phyloP scores from a whole-genome alignment of 1,140 invertebrate genomes.

The Odontomachus brunneus region DNA sequence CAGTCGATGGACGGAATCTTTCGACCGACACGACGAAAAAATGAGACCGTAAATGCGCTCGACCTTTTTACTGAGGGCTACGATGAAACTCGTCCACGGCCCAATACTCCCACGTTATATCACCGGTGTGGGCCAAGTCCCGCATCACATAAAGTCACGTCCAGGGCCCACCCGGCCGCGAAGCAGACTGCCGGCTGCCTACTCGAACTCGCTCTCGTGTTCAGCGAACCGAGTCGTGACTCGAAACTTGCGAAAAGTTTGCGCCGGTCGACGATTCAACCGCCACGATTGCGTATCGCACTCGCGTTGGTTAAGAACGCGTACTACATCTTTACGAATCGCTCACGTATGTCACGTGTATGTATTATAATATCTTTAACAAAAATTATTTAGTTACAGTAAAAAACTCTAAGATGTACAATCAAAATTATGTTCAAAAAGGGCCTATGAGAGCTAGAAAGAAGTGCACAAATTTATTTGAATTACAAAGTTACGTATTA shows the following conservation, averaged over 20 bases:
- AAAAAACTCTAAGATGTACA: too few species aligned
- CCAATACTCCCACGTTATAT: constrained; percentile 73
- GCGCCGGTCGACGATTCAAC: constrained; percentile 56
- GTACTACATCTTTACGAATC: too few species aligned
- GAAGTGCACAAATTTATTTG: too few species aligned
- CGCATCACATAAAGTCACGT: constrained; percentile 78
- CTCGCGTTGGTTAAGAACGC: too few species aligned
- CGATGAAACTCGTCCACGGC: constrained; percentile 72
- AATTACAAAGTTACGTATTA: too few species aligned
- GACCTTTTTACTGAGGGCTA: constrained; percentile 31
- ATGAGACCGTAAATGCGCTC: constrained; percentile 31
- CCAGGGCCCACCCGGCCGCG: constrained; percentile 67
- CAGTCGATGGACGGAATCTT: too few species aligned
- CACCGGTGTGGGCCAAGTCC: constrained; percentile 70
- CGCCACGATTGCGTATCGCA: constrained; percentile 34
- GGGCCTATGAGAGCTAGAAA: too few species aligned
- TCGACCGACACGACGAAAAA: not conserved
- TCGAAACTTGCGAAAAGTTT: constrained; percentile 72
- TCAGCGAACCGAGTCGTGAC: constrained; percentile 73
- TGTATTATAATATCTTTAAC: too few species aligned
- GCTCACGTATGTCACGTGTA: too few species aligned
- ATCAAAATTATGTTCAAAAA: too few species aligned
- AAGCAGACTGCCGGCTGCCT: constrained; percentile 52
- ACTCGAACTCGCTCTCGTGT: constrained; percentile 72
- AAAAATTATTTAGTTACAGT: too few species aligned